Evolutionary conservation across 2,113 vertebrate species (phyloP).

Genomic region (Herpailurus yagouaroundi): DNA sequence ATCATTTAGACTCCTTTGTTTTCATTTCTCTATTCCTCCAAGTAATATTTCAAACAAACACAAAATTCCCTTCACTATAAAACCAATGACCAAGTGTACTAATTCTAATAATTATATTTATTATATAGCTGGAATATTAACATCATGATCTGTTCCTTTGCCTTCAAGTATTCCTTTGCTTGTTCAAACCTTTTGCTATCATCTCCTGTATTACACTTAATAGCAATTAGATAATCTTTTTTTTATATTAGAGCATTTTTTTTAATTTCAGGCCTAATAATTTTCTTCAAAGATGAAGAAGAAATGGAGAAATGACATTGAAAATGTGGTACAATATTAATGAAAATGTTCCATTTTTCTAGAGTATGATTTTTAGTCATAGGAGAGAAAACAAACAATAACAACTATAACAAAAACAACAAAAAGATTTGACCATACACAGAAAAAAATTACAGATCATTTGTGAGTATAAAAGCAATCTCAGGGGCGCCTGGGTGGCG

Average conservation of each 20-base stretch:
- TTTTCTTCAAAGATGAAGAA: background rate
- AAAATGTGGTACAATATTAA: background rate
- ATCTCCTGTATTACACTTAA: background rate
- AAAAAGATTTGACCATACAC: background rate
- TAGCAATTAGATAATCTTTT: background rate
- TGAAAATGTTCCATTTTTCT: slow-evolving; percentile 19
- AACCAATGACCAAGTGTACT: background rate
- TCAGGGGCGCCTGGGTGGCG: too few species aligned
- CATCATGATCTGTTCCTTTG: background rate
- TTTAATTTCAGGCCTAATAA: background rate
- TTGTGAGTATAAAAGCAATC: background rate
- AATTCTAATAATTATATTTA: background rate
- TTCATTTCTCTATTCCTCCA: background rate
- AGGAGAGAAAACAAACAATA: background rate
- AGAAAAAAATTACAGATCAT: background rate
- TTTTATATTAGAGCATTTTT: background rate
- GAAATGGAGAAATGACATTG: background rate
- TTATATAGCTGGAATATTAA: background rate
- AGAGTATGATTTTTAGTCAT: slow-evolving; percentile 1
- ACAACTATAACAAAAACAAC: background rate
- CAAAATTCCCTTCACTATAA: background rate
- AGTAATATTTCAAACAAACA: background rate
- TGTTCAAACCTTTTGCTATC: background rate
- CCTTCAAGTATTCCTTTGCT: background rate
- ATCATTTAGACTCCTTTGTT: background rate